Conservation (phyloP, 2,113 vertebrate genomes). For the Campylomormyrus numenius region DNA sequence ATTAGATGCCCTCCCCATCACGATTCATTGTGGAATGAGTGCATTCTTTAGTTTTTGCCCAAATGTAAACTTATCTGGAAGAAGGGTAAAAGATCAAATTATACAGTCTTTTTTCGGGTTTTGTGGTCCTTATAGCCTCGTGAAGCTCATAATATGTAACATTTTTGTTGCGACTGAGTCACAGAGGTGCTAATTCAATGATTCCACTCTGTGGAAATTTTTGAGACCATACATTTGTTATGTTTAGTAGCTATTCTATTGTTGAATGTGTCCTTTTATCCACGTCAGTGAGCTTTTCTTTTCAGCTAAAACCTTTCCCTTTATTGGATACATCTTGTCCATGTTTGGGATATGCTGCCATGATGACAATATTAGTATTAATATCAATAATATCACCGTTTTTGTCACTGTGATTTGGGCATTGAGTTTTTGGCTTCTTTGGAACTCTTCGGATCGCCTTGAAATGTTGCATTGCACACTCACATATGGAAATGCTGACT, state of each 20-base stretch:
- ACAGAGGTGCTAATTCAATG: not conserved
- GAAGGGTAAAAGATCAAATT: not conserved
- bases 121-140: not conserved
- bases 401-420: not conserved
- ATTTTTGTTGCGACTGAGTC: not conserved
- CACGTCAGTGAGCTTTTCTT: not conserved
- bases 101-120: not conserved
- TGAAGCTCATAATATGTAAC: not conserved
- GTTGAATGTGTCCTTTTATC: not conserved
- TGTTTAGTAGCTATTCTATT: not conserved
- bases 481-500: not conserved
- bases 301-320: not conserved
- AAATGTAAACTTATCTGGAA: not conserved
- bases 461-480: not conserved
- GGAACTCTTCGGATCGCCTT: not conserved
- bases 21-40: not conserved
- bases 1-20: not conserved
- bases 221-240: not conserved
- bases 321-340: not conserved
- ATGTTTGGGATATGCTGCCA: not conserved
- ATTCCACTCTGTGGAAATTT: not conserved
- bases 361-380: not conserved
- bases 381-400: not conserved
- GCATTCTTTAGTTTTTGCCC: not conserved
- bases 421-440: not conserved